Base-by-base conservation (phyloP, 2,797 vertebrate species). In the Bufotes viridis region DNA sequence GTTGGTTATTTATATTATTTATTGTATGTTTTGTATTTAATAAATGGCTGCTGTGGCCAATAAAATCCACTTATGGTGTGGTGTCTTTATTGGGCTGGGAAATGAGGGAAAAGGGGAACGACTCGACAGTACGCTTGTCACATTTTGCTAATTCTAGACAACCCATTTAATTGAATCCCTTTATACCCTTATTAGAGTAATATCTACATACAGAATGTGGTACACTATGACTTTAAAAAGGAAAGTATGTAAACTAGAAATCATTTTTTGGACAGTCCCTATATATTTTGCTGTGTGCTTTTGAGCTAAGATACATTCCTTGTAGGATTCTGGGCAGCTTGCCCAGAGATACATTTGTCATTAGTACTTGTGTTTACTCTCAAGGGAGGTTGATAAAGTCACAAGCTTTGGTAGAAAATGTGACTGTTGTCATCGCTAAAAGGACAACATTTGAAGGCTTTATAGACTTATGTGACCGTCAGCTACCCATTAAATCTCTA, bases 261-360 rank as follows among this genome's bases (percentile, higher is more conserved):
- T 83, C 24, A 34, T 78, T 70, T 79, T 65, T 69, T 83, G 55
- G 51, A 82, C 65, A 79, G 55, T 70, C 29, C 29, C 22, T 18
- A 18, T 63, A 74, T 89, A 78, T 83, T 60, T 83, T 63, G 22
- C 51, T 58, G 61, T 87, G 75, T 61, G 34, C 57, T 78, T 72
- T 82, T 84, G 29, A 72, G 74, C 42, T 70, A 83, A 61, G 72
- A 89, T 55, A 70, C 20, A 57, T 86, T 89, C 74, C 72, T 81
- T 83, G 61, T 86, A 70, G 79, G 53, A 78, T 82, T 82, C 84
- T 83, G 84, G 88, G 88, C 84, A 89, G 72, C 15, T 79, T 83
- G 84, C 88, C 84, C 84, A 34, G 26, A 82, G 88, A 82, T 49
- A 89, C 34, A 89, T 86, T 86, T 89, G 79, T 89, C 84, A 89